Base-by-base conservation (phyloP, 1,140 invertebrate genomes). In the Drosophila equinoxialis region DNA sequence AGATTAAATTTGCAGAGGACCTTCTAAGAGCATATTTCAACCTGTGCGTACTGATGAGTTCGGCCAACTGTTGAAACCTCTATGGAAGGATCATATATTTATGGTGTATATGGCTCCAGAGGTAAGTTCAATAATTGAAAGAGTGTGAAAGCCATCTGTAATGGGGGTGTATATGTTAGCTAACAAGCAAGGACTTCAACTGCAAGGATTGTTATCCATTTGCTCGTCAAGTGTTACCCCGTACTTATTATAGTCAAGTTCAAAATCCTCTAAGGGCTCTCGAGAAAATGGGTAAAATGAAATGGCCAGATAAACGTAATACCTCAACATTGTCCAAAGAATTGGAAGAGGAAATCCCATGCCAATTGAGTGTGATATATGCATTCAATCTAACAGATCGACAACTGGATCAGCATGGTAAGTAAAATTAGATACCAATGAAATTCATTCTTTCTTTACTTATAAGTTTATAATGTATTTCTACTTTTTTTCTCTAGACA, bases 161-260 rank as follows among this genome's bases (percentile, higher is more conserved):
- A 1, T 17, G 26, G 45, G n/a, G 1, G 0, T 6, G 3, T n/a
- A 14, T 10, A 33, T 5, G 26, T 39, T 4, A 90, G 82, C 62
- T 90, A 0, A 54, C 80, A 0, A 33, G 75, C 1, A 87, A 58
- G 33, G 68, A 84, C 23, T 68, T 90, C 0, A 73, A 60, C 33
- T 90, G 87, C 13, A 11, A 4, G 0, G 2, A 51, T 0, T 91
- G 89, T 30, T 90, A 75, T 68, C 10, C 57, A 1, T 71, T 45
- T 20, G n/a, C 89, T 20, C 57, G 59, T 6, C 5, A 37, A 0
- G 41, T 75, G 1, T 6, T 58, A 4, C 71, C 61, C 1, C 39
- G 71, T 20, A 68, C 37, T 3, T 91, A 64, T 41, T 90, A 75
- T 42, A 76, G 68, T 17, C 65, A 89, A 51, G 77, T 90, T 51